Evolutionary conservation across 1,140 invertebrate species (phyloP).

Genomic region (Heliconius hermathena): DNA sequence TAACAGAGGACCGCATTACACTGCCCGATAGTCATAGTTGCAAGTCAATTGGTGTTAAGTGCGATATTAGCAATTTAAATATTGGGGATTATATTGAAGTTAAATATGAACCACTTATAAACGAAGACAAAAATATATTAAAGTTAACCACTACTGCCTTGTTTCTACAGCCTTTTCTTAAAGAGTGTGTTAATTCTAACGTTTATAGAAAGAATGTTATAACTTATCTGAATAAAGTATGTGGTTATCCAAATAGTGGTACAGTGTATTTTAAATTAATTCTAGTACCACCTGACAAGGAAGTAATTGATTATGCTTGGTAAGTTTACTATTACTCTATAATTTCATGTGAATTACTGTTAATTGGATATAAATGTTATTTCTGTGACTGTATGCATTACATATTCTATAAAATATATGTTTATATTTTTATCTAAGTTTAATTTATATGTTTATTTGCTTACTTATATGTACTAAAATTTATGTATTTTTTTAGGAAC

Average conservation of each 20-base stretch:
- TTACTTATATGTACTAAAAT: slow-evolving; percentile 14
- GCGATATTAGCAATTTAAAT: slow-evolving; percentile 37
- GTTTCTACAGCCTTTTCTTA: slow-evolving; percentile 67
- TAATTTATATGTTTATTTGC: slow-evolving; percentile 10
- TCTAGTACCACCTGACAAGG: slow-evolving; percentile 80
- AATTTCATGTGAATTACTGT: not conserved
- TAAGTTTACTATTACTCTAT: slow-evolving; percentile 56
- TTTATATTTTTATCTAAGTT: not conserved
- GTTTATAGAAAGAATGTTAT: slow-evolving; percentile 61
- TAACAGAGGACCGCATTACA: slow-evolving; percentile 58
- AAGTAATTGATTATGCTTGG: slow-evolving; percentile 87
- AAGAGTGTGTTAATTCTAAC: slow-evolving; percentile 62
- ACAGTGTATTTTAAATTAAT: slow-evolving; percentile 66
- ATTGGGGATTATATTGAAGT: slow-evolving; percentile 31
- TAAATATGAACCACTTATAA: slow-evolving; percentile 28
- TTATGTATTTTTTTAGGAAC: slow-evolving; percentile 65
- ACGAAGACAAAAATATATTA: slow-evolving; percentile 43
- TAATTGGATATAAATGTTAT: not conserved
- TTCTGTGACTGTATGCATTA: not conserved
- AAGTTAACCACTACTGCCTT: slow-evolving; percentile 53
- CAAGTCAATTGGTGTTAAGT: slow-evolving; percentile 52
- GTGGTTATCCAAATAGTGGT: slow-evolving; percentile 48
- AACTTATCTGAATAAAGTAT: slow-evolving; percentile 50
- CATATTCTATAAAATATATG: not conserved
- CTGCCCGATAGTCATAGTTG: slow-evolving; percentile 51